Base-by-base conservation (phyloP, 2,113 vertebrate species). In the Eupsittula cactorum region DNA sequence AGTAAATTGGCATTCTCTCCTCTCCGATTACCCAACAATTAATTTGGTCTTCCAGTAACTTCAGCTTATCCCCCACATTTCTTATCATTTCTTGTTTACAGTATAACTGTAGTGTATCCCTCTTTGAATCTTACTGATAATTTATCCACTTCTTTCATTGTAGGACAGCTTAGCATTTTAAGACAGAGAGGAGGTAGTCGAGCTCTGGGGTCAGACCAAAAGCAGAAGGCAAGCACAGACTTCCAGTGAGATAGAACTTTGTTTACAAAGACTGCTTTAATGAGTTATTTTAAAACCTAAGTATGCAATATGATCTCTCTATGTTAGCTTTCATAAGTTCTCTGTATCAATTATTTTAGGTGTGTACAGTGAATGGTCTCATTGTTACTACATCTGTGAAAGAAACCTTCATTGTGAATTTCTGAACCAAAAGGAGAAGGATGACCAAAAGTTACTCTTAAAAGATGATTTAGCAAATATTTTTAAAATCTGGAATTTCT, bases 101-200 rank as follows among this genome's bases (percentile, higher is more conserved):
- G 20, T 1, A 2, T 21, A 37, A 52, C 29, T 8, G 80, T 41
- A 21, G 11, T 62, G 21, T 2, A 5, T 42, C 6, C 4, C 1
- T 49, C 13, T 41, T 31, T 15, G 9, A 57, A 3, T 77, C 86
- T 74, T 44, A 29, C 27, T 80, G 18, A 4, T 20, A 15, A 68
- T 80, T 76, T 65, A 50, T 47, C 37, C 18, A 47, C 8, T 73
- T 41, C 2, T 69, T 3, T 53, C 14, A 21, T 17, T 24, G 4
- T 20, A 41, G 46, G 10, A 37, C 5, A 52, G 7, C 8, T 63
- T 55, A 64, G 8, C 3, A 1, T 63, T 42, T 4, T 13, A 73
- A 68, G 7, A 49, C 13, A 35, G 15, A 67, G 47, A 65, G 7
- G 46, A 82, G 68, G 8, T 23, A 62, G 12, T 9, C 47, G 20